Percentiles rank a stretch among this genome's conserved stretches.
Conservation (phyloP, 2,113 vertebrate genomes). For the Tylochromis polylepis region DNA sequence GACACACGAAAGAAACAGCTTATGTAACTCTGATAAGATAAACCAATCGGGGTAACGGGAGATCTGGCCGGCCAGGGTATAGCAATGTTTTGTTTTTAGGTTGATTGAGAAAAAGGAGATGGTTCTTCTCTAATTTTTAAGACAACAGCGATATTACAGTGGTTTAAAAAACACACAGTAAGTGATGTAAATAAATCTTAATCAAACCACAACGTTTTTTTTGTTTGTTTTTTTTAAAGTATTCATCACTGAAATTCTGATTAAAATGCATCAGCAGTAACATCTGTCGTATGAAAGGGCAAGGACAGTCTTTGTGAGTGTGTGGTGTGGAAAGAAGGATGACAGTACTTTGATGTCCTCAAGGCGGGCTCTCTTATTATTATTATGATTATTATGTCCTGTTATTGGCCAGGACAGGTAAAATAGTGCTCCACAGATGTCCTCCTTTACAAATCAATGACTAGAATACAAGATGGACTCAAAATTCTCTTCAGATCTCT, state of each 20-base stretch:
- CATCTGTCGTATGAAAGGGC: not conserved
- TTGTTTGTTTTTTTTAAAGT: not conserved
- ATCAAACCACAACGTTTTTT: too few relatives aligned
- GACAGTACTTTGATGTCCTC: not conserved
- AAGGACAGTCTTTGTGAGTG: not conserved
- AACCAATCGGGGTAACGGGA: not conserved
- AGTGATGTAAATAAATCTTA: not conserved
- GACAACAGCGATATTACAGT: not conserved
- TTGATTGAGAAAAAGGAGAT: not conserved
- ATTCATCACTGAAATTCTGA: not conserved
- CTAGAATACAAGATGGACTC: not conserved
- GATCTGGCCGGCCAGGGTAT: not conserved
- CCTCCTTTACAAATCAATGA: not conserved
- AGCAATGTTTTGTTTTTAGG: not conserved
- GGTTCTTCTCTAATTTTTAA: not conserved
- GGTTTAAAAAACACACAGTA: not conserved
- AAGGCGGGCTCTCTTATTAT: not conserved
- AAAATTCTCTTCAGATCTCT: not conserved
- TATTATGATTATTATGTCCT: too few relatives aligned
- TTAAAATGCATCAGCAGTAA: not conserved
- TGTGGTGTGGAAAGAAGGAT: not conserved
- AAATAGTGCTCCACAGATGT: not conserved
- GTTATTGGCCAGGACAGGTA: too few relatives aligned
- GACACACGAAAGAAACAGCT: not conserved
- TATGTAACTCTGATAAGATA: not conserved